phyloP scores from a whole-genome alignment of 1,140 invertebrate species.

The Drosophila hydei region DNA sequence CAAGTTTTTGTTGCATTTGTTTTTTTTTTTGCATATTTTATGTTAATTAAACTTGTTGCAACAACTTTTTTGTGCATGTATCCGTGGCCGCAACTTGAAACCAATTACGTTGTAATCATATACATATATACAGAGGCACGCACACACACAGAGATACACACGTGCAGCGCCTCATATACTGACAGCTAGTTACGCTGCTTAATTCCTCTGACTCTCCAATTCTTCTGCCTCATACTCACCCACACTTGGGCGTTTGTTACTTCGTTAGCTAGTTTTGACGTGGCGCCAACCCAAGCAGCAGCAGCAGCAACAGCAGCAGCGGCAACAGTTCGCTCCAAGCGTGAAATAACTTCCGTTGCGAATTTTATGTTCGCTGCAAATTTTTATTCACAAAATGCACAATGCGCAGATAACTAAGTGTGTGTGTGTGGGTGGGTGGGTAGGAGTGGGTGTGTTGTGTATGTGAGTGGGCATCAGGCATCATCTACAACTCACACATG shows the following conservation, averaged over 20 bases:
- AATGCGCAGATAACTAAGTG: constrained; percentile 59
- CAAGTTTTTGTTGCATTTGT: constrained; percentile 21
- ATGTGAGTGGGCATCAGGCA: neutral
- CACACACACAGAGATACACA: constrained; percentile 15
- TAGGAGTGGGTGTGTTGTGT: neutral
- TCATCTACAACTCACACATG: constrained; percentile 5
- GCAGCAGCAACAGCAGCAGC: neutral
- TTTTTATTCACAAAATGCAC: constrained; percentile 77
- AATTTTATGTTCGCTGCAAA: constrained; percentile 80
- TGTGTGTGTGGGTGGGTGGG: constrained; percentile 1
- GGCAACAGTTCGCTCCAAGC: constrained; percentile 50
- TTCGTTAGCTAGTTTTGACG: constrained; percentile 78
- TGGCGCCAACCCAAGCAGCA: constrained; percentile 15
- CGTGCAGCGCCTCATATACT: constrained; percentile 32
- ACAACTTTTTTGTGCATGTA: constrained; percentile 38
- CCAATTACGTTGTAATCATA: constrained; percentile 61
- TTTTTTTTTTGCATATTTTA: constrained; percentile 70
- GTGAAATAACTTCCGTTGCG: constrained; percentile 81
- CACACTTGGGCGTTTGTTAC: constrained; percentile 51
- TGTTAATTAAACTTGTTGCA: constrained; percentile 81
- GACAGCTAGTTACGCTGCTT: constrained; percentile 75
- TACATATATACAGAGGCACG: constrained; percentile 12
- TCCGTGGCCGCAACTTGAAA: constrained; percentile 67
- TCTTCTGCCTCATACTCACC: constrained; percentile 2
- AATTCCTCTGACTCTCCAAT: constrained; percentile 53